Conservation (phyloP, 2,113 vertebrate genomes). For the Sander vitreus region DNA sequence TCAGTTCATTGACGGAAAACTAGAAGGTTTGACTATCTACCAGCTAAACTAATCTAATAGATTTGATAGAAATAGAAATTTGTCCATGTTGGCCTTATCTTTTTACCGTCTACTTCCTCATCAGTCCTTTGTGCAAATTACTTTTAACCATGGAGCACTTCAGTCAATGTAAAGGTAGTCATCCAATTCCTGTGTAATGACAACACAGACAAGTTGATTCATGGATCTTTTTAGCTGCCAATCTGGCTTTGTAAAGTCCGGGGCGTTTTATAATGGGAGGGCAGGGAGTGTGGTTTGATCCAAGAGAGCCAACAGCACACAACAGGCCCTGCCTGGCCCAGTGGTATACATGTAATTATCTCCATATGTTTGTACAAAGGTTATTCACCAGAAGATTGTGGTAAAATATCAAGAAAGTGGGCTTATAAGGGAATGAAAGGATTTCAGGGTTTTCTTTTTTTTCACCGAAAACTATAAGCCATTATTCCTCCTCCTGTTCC, state of each 20-base stretch:
- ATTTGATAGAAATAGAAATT: too few species aligned
- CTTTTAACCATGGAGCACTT: background rate
- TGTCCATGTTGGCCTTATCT: background rate
- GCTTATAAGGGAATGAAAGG: constrained; percentile 22
- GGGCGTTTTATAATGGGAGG: constrained; percentile 26
- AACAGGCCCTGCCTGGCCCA: constrained; percentile 36
- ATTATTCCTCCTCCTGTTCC: constrained; percentile 12
- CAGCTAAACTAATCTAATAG: too few species aligned
- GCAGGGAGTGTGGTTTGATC: constrained; percentile 37
- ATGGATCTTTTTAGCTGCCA: constrained; percentile 34
- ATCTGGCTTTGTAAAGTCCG: constrained; percentile 27
- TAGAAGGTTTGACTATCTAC: too few species aligned
- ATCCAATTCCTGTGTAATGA: constrained; percentile 39
- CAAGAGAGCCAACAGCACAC: constrained; percentile 16
- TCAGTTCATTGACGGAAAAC: too few species aligned
- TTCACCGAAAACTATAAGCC: constrained; percentile 9
- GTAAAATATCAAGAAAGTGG: constrained; percentile 3
- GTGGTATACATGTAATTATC: constrained; percentile 32
- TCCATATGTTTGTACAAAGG: constrained; percentile 40
- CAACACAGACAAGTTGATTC: constrained; percentile 51
- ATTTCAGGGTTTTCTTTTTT: constrained; percentile 28
- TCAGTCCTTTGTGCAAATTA: background rate
- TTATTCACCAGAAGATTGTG: background rate
- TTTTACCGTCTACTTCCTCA: background rate
- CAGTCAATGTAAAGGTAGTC: background rate